Conservation (phyloP, 1,140 invertebrate species). For the Zaprionus tsacasi region DNA sequence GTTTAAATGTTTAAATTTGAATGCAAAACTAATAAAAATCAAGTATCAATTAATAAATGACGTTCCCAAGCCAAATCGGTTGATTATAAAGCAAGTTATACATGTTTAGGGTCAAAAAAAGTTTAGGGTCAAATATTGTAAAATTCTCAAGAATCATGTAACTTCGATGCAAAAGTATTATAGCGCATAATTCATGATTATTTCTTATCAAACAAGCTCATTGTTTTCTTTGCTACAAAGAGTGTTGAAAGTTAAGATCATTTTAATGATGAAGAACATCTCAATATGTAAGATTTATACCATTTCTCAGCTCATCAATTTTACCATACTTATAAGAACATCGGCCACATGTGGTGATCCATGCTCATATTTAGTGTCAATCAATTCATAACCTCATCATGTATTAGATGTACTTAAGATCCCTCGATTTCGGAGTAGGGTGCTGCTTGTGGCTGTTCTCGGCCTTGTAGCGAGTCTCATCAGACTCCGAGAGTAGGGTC, state of each 20-base stretch:
- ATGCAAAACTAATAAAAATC: too few species aligned
- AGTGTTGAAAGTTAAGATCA: not conserved
- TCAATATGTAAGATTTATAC: too few species aligned
- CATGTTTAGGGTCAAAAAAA: not conserved
- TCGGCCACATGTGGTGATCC: conserved; percentile 47
- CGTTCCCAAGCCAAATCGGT: not conserved
- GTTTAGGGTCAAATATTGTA: too few species aligned
- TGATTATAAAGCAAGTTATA: not conserved
- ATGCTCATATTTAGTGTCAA: conserved; percentile 6
- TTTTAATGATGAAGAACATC: conserved; percentile 4
- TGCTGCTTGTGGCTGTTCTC: not conserved
- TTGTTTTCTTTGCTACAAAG: too few species aligned
- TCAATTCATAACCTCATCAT: conserved; percentile 60
- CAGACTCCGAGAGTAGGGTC: conserved; percentile 9
- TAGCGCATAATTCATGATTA: not conserved
- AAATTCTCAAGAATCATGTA: too few species aligned
- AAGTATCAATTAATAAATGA: too few species aligned
- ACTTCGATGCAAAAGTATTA: too few species aligned
- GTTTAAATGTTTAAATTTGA: too few species aligned
- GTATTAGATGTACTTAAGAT: conserved; percentile 65
- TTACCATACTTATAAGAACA: conserved; percentile 59
- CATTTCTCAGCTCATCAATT: conserved; percentile 55
- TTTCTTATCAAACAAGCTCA: not conserved
- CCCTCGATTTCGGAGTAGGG: not conserved
- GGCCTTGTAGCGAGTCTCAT: conserved; percentile 11